Evolutionary conservation across 2,113 vertebrate species (phyloP), one percentile per base, ranked within the genome.

Genomic region (Phodopus roborovskii): DNA sequence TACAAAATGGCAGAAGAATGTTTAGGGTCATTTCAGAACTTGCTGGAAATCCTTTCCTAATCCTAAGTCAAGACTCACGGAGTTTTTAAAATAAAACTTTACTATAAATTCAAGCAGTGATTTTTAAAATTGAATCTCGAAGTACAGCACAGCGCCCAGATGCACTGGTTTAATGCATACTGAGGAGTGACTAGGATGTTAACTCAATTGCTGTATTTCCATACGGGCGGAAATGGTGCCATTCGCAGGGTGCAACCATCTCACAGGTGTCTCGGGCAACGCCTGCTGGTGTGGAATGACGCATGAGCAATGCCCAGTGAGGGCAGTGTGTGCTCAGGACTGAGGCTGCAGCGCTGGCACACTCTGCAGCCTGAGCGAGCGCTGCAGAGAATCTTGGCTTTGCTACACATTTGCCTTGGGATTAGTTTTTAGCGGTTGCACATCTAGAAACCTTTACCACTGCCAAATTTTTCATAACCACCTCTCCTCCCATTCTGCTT

Each of bases 201-300:
- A 3, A 30, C 24, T 45, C n/a, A 84, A 24, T 7, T 5, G 9
- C 48, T 85, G 0, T 20, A 7, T 50, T 50, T 66, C 11, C 30
- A 4, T 50, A n/a, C 50, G 30, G 45, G 45, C 11, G 50, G 45
- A 36, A 70, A 70, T 48, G 22, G 30, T 7, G 45, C 11, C 42
- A 0, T 8, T 26, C 64, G 26, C 2, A n/a, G 33, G 10, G 0
- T 7, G 12, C 28, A 36, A 1, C 8, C 12, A 30, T 68, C 83
- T 33, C 19, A 0, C 1, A 68, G 83, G 39, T 48, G 45, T 70
- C 20, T 70, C 1, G 0, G 58, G 45, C 84, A n/a, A 12, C 28
- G 8, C 15, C 5, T 10, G 6, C 1, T 86, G 62, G 17, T 4
- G 30, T 36, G 42, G 60, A 20, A 42, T 3, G 17, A 3, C 0